These are phyloP conservation scores for Hirudo medicinalis DNA, from an alignment of 1,140 invertebrate genomes.

Conservation along the genomic window DNA sequence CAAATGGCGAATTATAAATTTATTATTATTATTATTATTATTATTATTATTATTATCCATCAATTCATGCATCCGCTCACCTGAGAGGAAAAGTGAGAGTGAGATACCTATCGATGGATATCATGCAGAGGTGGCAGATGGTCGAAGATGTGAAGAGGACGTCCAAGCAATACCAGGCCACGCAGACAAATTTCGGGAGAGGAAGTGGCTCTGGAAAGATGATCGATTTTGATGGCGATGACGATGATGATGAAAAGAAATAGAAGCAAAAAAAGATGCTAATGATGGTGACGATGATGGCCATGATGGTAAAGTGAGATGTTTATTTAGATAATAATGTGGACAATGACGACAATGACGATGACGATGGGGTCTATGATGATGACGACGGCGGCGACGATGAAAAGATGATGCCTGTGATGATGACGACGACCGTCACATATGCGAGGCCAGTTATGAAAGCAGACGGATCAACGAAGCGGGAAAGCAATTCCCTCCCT, in stretches of 20 bases:
- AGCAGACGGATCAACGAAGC: no score
- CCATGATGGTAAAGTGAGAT: neutral
- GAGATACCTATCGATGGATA: conserved; percentile 60
- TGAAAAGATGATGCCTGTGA: no score
- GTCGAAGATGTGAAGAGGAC: conserved; percentile 75
- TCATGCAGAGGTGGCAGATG: conserved; percentile 90
- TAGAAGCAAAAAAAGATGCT: neutral
- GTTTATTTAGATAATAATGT: no score
- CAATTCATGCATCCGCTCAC: conserved; percentile 39
- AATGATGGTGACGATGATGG: neutral
- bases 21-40: no score
- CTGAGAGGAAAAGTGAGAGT: conserved; percentile 72
- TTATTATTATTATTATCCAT: no score
- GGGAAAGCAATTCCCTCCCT: no score
- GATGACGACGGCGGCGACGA: no score
- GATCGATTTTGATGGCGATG: neutral
- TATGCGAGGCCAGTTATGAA: no score
- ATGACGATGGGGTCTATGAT: no score
- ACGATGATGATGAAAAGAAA: neutral
- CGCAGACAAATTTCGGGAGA: conserved; percentile 23
- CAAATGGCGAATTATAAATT: no score
- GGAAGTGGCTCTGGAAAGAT: conserved; percentile 20
- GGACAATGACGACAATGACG: neutral
- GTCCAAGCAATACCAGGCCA: conserved; percentile 49
- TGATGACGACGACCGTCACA: no score